Evolutionary conservation across 2,888 invertebrate genomes (phyloP), one percentile per base, ranked within the genome.

Genomic region (Cybosia mesomella): DNA sequence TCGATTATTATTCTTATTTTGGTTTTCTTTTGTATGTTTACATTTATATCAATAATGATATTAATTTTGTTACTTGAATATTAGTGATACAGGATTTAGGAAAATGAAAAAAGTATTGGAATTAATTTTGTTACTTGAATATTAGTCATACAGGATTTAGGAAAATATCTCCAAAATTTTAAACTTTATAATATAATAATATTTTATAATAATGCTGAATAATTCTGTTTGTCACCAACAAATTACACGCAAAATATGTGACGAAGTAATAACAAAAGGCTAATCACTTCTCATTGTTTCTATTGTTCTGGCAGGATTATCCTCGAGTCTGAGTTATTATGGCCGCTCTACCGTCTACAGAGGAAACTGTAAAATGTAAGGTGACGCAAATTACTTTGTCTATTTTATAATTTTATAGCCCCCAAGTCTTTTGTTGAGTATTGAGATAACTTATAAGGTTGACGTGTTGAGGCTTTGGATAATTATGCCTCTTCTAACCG

Each of bases 381-480:
- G 85, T 86, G 87, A 84, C 86, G 79, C 87, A 86, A 86, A 87
- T 87, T 86, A 85, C 87, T 82, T 81, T 80, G 85, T 82, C 85
- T 87, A 83, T 87, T 87, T 86, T 84, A 86, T 87, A 85, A 87
- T 85, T 83, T 79, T 85, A 79, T 79, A 77, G 74, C 80, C 75
- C 32, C 68, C 43, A 36, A 80, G 77, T 79, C 71, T 70, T 80
- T 80, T 79, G 80, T 82, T 80, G 68, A 70, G 75, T 73, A 74
- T 78, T 78, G 70, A 75, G 80, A 82, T 82, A 81, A 81, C 73
- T 82, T 75, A 81, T 83, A 72, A 73, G 70, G 58, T 53, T 71
- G 75, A 66, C 70, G 59, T 66, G 60, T 67, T 71, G 60, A 65
- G 58, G 64, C 62, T 60, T 67, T 22, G 57, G 57, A 70, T 79